phyloP scores from a whole-genome alignment of 2,113 vertebrate species.

The Paralichthys olivaceus region DNA sequence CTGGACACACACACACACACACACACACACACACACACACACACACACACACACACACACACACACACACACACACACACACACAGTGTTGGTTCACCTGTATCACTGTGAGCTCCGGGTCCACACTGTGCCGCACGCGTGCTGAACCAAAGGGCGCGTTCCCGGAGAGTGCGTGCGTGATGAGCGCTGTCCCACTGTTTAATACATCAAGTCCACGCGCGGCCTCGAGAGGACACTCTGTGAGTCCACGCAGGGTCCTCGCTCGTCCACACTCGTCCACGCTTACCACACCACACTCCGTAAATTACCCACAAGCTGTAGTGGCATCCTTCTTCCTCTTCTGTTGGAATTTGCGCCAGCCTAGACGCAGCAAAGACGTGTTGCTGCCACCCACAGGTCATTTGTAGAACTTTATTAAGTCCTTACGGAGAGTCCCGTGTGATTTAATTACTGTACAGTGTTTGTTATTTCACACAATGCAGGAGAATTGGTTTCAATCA shows the following conservation, averaged over 20 bases:
- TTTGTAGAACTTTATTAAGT: background rate
- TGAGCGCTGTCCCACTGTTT: background rate
- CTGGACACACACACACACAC: no score
- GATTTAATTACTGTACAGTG: no score
- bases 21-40: no score
- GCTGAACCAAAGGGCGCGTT: background rate
- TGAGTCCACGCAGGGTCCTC: background rate
- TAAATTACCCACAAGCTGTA: slow-evolving; percentile 1
- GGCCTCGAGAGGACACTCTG: background rate
- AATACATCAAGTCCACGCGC: background rate
- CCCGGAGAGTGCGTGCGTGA: background rate
- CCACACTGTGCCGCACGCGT: background rate
- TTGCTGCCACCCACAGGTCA: background rate
- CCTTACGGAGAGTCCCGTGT: no score
- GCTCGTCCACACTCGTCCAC: no score
- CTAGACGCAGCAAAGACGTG: background rate
- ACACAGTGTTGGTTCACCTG: slow-evolving; percentile 38
- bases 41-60: background rate
- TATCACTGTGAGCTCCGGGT: background rate
- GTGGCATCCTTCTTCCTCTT: background rate
- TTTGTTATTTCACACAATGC: no score
- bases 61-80: background rate
- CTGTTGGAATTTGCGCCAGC: background rate
- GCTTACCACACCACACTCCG: no score
- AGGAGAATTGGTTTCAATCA: no score